phyloP scores from a whole-genome alignment of 2,113 vertebrate genomes.

The Blennius ocellaris region DNA sequence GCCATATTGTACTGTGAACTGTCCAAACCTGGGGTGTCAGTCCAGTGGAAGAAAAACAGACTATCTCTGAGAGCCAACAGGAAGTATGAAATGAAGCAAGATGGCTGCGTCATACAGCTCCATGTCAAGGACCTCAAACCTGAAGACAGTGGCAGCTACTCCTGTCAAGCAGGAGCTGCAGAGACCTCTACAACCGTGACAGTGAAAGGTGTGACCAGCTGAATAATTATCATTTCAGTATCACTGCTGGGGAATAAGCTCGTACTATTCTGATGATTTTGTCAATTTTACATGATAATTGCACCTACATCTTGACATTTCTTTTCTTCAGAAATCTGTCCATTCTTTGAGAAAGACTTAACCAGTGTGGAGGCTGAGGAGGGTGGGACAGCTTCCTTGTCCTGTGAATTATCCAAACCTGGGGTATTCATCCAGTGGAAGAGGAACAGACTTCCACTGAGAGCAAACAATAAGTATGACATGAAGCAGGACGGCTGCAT shows the following conservation, averaged over 20 bases:
- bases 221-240: too few species aligned
- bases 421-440: constrained; percentile 76
- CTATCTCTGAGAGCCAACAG: constrained; percentile 65
- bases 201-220: constrained; percentile 83
- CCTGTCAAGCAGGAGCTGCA: constrained; percentile 44
- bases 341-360: constrained; percentile 80
- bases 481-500: constrained; percentile 82
- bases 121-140: constrained; percentile 61
- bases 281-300: background rate
- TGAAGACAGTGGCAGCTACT: constrained; percentile 71
- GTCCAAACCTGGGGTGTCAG: constrained; percentile 64
- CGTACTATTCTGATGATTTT: too few species aligned
- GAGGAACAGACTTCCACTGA: constrained; percentile 77
- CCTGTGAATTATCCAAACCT: constrained; percentile 84
- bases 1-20: constrained; percentile 68
- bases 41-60: constrained; percentile 75
- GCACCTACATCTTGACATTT: background rate
- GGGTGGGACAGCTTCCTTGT: constrained; percentile 78
- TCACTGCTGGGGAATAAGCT: too few species aligned
- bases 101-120: constrained; percentile 62
- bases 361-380: constrained; percentile 79
- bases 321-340: background rate
- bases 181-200: constrained; percentile 53
- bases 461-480: constrained; percentile 82
- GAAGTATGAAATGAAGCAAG: constrained; percentile 79